Conservation (phyloP, 2,113 vertebrate species). For the Donacobius atricapilla region DNA sequence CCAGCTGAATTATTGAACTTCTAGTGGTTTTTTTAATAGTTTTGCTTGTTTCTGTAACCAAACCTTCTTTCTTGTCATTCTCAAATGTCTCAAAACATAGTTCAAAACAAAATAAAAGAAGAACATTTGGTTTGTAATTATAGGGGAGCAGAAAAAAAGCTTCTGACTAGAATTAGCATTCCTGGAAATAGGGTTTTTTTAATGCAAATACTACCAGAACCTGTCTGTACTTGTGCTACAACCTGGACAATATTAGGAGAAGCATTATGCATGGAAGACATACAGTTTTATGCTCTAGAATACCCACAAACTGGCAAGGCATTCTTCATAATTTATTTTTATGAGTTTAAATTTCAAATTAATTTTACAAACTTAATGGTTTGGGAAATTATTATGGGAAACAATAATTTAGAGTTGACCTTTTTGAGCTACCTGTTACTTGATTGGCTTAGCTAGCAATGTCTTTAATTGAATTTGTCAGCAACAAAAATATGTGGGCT, state of each 20-base stretch:
- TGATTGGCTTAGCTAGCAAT: slow-evolving; percentile 51
- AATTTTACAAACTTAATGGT: slow-evolving; percentile 65
- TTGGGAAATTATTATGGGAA: slow-evolving; percentile 71
- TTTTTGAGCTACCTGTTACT: slow-evolving; percentile 52
- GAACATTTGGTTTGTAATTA: background rate
- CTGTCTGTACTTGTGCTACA: background rate
- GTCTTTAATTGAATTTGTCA: slow-evolving; percentile 69
- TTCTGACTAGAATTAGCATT: background rate
- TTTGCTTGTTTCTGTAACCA: background rate
- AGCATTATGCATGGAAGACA: background rate
- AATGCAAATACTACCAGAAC: background rate
- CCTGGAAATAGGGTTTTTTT: background rate
- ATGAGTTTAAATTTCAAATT: slow-evolving; percentile 56
- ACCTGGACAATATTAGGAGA: background rate
- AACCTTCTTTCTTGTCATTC: background rate
- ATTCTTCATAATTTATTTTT: slow-evolving; percentile 65
- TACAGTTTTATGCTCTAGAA: background rate
- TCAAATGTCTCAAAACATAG: background rate
- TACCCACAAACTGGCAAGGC: background rate
- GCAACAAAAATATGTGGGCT: slow-evolving; percentile 57
- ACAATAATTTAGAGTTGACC: slow-evolving; percentile 67
- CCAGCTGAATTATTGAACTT: background rate
- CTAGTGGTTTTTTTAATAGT: background rate
- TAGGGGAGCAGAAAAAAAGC: accelerated
- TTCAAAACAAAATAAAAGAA: background rate